Conservation (phyloP, 1,140 invertebrate genomes). For the Paramacrobiotus metropolitanus region DNA sequence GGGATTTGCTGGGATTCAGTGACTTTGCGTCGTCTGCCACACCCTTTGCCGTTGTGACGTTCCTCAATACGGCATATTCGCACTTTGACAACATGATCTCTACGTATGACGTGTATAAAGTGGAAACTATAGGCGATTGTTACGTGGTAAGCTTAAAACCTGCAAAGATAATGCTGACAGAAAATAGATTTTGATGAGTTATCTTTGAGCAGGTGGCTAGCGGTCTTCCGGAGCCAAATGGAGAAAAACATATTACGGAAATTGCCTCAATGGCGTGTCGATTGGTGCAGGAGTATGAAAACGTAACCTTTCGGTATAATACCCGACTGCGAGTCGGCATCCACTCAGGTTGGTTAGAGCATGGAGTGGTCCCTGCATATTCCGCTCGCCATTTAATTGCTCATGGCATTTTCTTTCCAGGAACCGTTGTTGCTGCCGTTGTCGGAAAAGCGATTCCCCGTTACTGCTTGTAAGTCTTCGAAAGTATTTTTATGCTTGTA, state of each 20-base stretch:
- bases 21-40: constrained; percentile 21
- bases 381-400: too few species aligned
- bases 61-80: constrained; percentile 25
- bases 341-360: constrained; percentile 30
- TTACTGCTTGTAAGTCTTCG: constrained; percentile 32
- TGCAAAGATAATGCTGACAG: background rate
- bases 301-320: constrained; percentile 31
- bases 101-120: constrained; percentile 27
- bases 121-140: constrained; percentile 16
- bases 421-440: constrained; percentile 32
- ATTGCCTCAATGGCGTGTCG: constrained; percentile 35
- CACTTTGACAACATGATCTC: constrained; percentile 24
- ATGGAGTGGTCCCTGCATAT: background rate
- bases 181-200: background rate
- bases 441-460: constrained; percentile 38
- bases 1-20: constrained; percentile 24
- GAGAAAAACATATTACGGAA: constrained; percentile 28
- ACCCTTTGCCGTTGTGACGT: constrained; percentile 21
- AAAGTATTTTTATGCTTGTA: too few species aligned
- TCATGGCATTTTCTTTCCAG: background rate
- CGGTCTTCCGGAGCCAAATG: constrained; percentile 14
- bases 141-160: constrained; percentile 19
- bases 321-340: constrained; percentile 33
- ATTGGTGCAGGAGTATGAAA: constrained; percentile 26
- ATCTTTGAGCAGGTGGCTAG: background rate